Base-by-base conservation (phyloP, 1,140 invertebrate species). In the Heliothis subflexa region DNA sequence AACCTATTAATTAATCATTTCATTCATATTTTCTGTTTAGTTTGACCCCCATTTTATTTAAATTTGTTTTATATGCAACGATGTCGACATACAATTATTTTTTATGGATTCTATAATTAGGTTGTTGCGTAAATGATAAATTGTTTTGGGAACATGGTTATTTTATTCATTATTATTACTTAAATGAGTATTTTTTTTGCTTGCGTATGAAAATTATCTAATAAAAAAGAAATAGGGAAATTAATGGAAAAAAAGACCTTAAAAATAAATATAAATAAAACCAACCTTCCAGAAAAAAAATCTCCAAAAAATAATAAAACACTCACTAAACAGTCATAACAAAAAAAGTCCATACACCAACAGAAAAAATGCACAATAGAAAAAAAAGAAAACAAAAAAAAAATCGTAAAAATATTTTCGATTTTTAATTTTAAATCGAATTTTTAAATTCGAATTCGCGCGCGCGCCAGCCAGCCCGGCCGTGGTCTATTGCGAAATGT, bases 401-500 rank as follows among this genome's bases (percentile, higher is more conserved):
- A 28, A 45, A 47, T 3, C 33, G 16, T 52, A 45, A 33, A 40
- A n/a, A 54, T 50, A 79, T 55, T 50, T 21, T 47, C 52, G 47
- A 59, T 33, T 28, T 50, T 49, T 45, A 33, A 47, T 25, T 70
- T 52, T 75, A 40, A 47, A 62, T 50, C 62, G 50, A 62, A 59
- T 50, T 64, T 64, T 55, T 57, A 49, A 70, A 57, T 73, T 79
- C 50, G 62, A 57, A 52, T 54, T 72, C 61, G 28, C 70, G 78
- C 78, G 78, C 61, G 70, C 71, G 50, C 57, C 54, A 47, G 50
- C 49, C 52, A 49, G 71, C 68, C 14, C 25, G 33, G 54, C 47
- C 70, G 61, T 33, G 61, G 25, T 40, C 25, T 49, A 68, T 79
- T 79, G 78, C 78, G 78, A 79, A 79, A 79, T 78, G 77, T 40